Evolutionary conservation across 2,113 vertebrate species (phyloP).

Genomic region (Xiphophorus hellerii): DNA sequence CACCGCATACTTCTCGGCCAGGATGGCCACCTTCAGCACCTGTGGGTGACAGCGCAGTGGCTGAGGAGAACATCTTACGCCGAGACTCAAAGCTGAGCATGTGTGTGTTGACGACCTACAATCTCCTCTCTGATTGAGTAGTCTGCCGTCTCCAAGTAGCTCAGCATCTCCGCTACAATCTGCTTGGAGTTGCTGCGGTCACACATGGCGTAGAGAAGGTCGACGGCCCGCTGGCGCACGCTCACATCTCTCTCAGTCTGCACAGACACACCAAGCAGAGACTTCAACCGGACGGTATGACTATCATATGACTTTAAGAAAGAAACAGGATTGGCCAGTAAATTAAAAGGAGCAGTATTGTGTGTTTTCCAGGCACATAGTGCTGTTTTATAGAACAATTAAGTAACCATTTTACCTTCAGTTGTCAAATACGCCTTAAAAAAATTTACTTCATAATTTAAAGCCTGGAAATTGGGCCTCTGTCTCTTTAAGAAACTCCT

Average conservation of each 20-base stretch:
- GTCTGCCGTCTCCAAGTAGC: conserved; percentile 91
- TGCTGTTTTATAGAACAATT: too few relatives aligned
- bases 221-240: conserved; percentile 89
- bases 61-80: not conserved
- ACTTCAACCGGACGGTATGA: not conserved
- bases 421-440: too few relatives aligned
- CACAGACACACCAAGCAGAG: not conserved
- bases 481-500: too few relatives aligned
- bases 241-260: conserved; percentile 94
- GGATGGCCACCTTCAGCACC: conserved; percentile 92
- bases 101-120: conserved; percentile 65
- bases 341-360: too few relatives aligned
- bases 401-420: too few relatives aligned
- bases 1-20: conserved; percentile 92
- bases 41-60: conserved; percentile 34
- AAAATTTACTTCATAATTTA: too few relatives aligned
- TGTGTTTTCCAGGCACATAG: too few relatives aligned
- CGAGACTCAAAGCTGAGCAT: not conserved
- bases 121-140: conserved; percentile 95
- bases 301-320: not conserved
- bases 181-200: conserved; percentile 93
- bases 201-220: conserved; percentile 94
- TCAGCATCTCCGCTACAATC: conserved; percentile 93
- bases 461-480: too few relatives aligned
- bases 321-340: not conserved